Conservation (phyloP, 35 echinoderm and acorn worm genomes). For the Nesometra sesokonis region DNA sequence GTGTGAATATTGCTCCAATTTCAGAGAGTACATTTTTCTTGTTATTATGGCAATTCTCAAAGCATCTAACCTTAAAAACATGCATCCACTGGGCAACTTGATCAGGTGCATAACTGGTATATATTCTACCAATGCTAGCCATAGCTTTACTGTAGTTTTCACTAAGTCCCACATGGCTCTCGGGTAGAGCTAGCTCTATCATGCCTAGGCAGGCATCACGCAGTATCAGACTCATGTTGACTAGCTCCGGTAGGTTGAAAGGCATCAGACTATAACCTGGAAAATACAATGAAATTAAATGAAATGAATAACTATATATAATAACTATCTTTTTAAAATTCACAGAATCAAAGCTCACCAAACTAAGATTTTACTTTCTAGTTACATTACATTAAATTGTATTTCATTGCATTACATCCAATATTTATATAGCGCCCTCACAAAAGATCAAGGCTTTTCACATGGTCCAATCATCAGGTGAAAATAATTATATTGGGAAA, state of each 20-base stretch:
- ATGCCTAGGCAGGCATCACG: constrained; percentile 82
- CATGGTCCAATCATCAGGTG: too few species aligned
- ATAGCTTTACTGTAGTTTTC: constrained; percentile 67
- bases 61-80: constrained; percentile 52
- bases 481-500: too few species aligned
- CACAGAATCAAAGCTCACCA: background rate
- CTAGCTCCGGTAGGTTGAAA: constrained; percentile 55
- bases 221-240: constrained; percentile 55
- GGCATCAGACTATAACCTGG: constrained; percentile 68
- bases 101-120: constrained; percentile 11
- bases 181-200: constrained; percentile 77
- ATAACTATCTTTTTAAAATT: background rate
- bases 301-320: background rate
- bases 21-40: too few species aligned
- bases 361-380: background rate
- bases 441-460: too few species aligned
- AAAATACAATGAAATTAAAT: background rate
- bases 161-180: constrained; percentile 44
- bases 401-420: background rate
- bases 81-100: constrained; percentile 45
- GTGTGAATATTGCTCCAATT: too few species aligned
- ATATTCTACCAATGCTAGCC: constrained; percentile 13
- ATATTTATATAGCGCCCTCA: too few species aligned
- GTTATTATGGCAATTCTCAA: too few species aligned
- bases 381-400: background rate